Evolutionary conservation across 2,797 vertebrate genomes (phyloP), one percentile per base, ranked within the genome.

Genomic region (Harpagifer antarcticus): DNA sequence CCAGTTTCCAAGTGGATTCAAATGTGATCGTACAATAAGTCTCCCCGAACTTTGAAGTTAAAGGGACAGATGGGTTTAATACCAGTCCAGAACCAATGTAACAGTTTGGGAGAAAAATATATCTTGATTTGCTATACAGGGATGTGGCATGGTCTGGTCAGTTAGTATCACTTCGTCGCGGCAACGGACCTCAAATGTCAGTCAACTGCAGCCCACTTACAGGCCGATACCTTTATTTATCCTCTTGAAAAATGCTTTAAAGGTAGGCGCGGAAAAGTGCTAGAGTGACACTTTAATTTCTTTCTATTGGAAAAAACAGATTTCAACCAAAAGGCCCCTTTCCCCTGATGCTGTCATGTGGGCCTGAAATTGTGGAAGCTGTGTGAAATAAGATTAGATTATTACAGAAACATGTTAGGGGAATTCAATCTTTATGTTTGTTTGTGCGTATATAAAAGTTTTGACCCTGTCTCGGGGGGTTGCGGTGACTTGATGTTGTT

Each of bases 401-500:
- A 87, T 77, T 47, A 11, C 65, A 72, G 80, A 83, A 74, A 72
- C 40, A 76, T 77, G 50, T 74, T 53, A 8, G 65, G 55, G 72
- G 77, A 75, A 77, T 82, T 84, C 68, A 83, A 74, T 82, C 71
- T 77, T 65, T 79, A 50, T 88, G 84, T 87, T 79, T 87, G 76
- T 90, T 83, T 88, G 84, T 79, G 82, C 61, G 56, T 85, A 83
- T 86, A n/a, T 86, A 80, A 82, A 91, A 83, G 85, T 91, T 89
- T 65, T 67, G 79, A 85, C 74, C 74, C 67, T 49, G 78, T 85
- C 82, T 91, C 79, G 57, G 57, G 82, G 84, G 87, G 79, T 50
- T 91, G 83, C 20, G 66, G 92, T 83, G 89, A 91, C 90, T 90
- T 88, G 90, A 91, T 91, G 89, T 89, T 92, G 89, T 92, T 90